Evolutionary conservation across 53 echinoderm and acorn worm species (phyloP).

Genomic region (Holothuria scabra): DNA sequence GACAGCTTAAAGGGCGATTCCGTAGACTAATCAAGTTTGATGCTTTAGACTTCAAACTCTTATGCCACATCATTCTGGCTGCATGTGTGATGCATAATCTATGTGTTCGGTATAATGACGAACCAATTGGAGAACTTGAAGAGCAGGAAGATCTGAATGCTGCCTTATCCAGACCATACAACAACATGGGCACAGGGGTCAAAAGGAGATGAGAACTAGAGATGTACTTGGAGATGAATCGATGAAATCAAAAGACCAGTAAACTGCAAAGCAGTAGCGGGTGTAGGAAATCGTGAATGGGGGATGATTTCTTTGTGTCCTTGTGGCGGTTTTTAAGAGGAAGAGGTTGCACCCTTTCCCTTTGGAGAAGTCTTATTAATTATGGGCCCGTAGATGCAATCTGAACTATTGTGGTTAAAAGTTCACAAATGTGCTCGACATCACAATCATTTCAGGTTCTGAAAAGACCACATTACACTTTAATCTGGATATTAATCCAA

Average conservation of each 20-base stretch:
- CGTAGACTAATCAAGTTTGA: constrained; percentile 38
- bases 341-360: too few species aligned
- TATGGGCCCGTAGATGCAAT: too few species aligned
- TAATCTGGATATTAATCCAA: too few species aligned
- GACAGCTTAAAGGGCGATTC: constrained; percentile 43
- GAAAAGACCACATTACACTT: too few species aligned
- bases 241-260: background rate
- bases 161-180: constrained; percentile 2
- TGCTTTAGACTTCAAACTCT: constrained; percentile 19
- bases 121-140: constrained; percentile 6
- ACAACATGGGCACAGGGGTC: background rate
- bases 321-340: too few species aligned
- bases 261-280: too few species aligned
- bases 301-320: too few species aligned
- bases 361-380: too few species aligned
- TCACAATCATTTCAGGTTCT: too few species aligned
- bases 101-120: constrained; percentile 34
- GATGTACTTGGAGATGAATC: constrained; percentile 5
- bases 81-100: constrained; percentile 44
- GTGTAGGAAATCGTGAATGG: too few species aligned
- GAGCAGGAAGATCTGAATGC: background rate
- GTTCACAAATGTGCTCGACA: too few species aligned
- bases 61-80: constrained; percentile 38
- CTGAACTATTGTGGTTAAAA: too few species aligned
- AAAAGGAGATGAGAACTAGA: constrained; percentile 10